These are phyloP conservation scores for Phycodurus eques DNA, from an alignment of 2,113 vertebrate species.

Conservation along the genomic window DNA sequence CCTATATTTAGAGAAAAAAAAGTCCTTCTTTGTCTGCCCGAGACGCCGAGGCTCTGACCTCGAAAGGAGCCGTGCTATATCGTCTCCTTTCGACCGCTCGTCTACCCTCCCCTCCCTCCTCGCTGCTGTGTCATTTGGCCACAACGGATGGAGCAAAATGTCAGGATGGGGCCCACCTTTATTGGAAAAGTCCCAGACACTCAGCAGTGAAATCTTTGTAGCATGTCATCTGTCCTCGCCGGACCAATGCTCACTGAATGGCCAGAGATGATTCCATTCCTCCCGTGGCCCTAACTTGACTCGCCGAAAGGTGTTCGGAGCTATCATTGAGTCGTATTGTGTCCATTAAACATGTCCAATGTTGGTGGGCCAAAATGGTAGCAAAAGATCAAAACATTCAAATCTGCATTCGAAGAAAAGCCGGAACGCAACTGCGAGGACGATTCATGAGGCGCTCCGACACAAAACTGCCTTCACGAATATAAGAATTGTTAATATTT, in stretches of 20 bases:
- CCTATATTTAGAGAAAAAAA: conserved; percentile 33
- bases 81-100: not conserved
- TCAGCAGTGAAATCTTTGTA: conserved; percentile 32
- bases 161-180: conserved; percentile 23
- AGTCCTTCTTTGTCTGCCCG: conserved; percentile 10
- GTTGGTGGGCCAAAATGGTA: not conserved
- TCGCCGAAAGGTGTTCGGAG: conserved; percentile 15
- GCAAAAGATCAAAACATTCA: not conserved
- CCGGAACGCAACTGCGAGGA: not conserved
- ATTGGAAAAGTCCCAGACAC: conserved; percentile 16
- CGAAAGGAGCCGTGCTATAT: not conserved
- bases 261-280: conserved; percentile 35
- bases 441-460: not conserved
- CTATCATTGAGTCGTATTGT: not conserved
- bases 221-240: conserved; percentile 46
- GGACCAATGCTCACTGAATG: conserved; percentile 34
- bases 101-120: conserved; percentile 11
- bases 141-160: conserved; percentile 37
- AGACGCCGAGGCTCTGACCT: conserved; percentile 32
- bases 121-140: not conserved
- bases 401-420: not conserved
- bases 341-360: not conserved
- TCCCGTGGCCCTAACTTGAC: conserved; percentile 11
- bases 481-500: too few species aligned
- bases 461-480: not conserved